phyloP scores from a whole-genome alignment of 2,888 invertebrate species.

The Sminthurides aquaticus region DNA sequence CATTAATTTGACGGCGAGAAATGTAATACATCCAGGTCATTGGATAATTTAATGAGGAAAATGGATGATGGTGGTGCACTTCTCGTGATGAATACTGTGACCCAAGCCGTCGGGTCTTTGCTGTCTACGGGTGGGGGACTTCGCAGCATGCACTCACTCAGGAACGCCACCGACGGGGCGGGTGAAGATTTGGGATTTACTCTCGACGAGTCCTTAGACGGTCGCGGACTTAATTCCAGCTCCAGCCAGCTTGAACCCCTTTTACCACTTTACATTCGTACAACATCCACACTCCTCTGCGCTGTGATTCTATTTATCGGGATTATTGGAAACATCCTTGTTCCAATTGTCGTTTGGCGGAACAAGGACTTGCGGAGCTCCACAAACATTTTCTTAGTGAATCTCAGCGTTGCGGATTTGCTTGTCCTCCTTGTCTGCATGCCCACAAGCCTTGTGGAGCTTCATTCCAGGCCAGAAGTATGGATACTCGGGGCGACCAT shows the following conservation, averaged over 20 bases:
- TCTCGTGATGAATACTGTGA: constrained; percentile 13
- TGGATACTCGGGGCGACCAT: constrained; percentile 87
- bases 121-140: not conserved
- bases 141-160: not conserved
- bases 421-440: constrained; percentile 85
- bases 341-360: constrained; percentile 82
- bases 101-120: constrained; percentile 12
- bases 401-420: constrained; percentile 84
- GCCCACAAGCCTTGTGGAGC: constrained; percentile 87
- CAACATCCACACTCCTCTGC: constrained; percentile 80
- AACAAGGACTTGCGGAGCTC: constrained; percentile 84
- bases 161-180: not conserved
- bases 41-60: not conserved
- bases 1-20: not conserved
- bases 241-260: constrained; percentile 45
- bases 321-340: constrained; percentile 86
- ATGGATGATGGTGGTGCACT: not conserved
- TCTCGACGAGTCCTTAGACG: not conserved
- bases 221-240: not conserved
- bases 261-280: constrained; percentile 76
- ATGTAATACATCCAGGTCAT: not conserved
- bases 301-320: constrained; percentile 81
- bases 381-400: constrained; percentile 89
- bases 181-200: not conserved
- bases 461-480: constrained; percentile 80